These are phyloP conservation scores for Halcyon badia DNA, from an alignment of 2,797 vertebrate species.

Conservation along the genomic window DNA sequence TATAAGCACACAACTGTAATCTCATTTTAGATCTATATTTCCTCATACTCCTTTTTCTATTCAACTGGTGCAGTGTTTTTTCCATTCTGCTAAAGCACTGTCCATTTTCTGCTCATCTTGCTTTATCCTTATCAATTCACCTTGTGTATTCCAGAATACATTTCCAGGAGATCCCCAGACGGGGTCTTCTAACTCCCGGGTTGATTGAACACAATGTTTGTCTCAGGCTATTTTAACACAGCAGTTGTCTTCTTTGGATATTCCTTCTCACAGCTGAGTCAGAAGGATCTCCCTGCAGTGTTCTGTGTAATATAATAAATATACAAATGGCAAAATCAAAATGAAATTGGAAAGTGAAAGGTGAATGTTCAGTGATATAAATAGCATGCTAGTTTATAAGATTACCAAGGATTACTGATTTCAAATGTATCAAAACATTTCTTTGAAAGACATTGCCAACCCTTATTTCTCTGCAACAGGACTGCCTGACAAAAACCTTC, in stretches of 20 bases:
- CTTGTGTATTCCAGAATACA: background rate
- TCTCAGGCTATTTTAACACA: background rate
- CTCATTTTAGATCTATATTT: background rate
- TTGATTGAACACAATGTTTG: background rate
- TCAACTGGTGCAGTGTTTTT: background rate
- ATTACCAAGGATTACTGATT: background rate
- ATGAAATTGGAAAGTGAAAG: background rate
- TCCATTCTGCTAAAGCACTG: background rate
- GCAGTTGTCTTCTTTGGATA: background rate
- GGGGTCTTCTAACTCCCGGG: background rate
- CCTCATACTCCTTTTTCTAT: background rate
- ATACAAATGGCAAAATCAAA: background rate
- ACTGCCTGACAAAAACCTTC: background rate
- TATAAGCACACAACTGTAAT: background rate
- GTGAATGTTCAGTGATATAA: background rate
- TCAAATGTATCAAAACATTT: background rate
- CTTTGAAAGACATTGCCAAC: background rate
- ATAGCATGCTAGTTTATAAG: background rate
- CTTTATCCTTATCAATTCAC: background rate
- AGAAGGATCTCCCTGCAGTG: background rate
- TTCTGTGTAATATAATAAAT: background rate
- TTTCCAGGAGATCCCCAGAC: background rate
- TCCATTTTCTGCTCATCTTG: background rate
- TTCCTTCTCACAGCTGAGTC: background rate
- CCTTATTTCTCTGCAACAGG: background rate